Percentiles rank a stretch among this genome's conserved stretches.
These are phyloP conservation scores for Anoplius nigerrimus DNA, from an alignment of 2,888 invertebrate genomes.

Conservation along the genomic window DNA sequence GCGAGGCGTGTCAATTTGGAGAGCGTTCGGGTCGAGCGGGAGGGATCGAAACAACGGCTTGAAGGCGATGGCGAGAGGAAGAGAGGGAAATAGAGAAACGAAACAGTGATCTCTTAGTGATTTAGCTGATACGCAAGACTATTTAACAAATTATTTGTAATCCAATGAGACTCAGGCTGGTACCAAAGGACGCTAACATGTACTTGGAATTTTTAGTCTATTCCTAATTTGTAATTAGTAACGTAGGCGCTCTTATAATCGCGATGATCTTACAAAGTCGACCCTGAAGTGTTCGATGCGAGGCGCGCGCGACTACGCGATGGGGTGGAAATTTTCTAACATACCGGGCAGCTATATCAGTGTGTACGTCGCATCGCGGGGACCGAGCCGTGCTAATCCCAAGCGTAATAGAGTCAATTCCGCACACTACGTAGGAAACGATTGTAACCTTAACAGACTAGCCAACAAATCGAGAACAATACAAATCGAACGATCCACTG, in stretches of 20 bases:
- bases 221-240: conserved; percentile 55
- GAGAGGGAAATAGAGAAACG: conserved; percentile 3
- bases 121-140: conserved; percentile 54
- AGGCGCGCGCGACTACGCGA: conserved; percentile 49
- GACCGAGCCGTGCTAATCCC: conserved; percentile 8
- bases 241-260: conserved; percentile 34
- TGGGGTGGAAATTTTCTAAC: background rate
- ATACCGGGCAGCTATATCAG: background rate
- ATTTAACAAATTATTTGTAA: conserved; percentile 63
- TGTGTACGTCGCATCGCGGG: background rate
- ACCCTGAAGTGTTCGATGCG: conserved; percentile 20
- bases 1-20: too few species aligned
- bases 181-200: conserved; percentile 61
- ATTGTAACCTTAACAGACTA: background rate
- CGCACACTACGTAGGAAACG: too few species aligned
- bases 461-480: conserved; percentile 6
- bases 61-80: background rate
- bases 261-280: conserved; percentile 18
- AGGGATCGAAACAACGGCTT: background rate
- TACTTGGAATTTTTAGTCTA: conserved; percentile 52
- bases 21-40: conserved; percentile 11
- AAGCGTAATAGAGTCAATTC: background rate
- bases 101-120: conserved; percentile 57
- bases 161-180: conserved; percentile 63
- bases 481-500: conserved; percentile 44